Evolutionary conservation across 2,888 invertebrate genomes (phyloP), one percentile per base, ranked within the genome.

Genomic region (Diogma glabrata): DNA sequence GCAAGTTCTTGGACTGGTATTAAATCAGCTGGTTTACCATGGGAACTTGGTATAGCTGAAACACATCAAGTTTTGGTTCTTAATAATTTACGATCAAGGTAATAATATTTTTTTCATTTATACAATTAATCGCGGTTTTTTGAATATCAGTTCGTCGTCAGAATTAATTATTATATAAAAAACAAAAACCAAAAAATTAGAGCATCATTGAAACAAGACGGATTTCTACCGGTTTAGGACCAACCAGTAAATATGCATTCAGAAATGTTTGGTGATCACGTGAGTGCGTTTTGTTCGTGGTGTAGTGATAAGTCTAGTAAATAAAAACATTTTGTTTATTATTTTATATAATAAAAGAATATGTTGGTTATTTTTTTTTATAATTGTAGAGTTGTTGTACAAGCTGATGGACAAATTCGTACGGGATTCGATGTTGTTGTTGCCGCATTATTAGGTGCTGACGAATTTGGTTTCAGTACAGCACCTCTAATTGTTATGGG

Each of bases 1-100:
- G 99, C 97, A 45, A 92, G 92, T 64, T 93, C 93, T 52, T 97
- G 97, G 97, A 99, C 97, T 0, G 97, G 97, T 59, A 97, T 99
- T 65, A 99, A 99, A 74, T 81, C 86, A 57, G 97, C 99, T 38
- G 99, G 99, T 46, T 74, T 97, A 55, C 97, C 99, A 0, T 99
- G 97, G 97, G 99, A 99, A 72, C 75, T 99, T 63, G 99, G 99
- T 51, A 79, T 99, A 43, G 91, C 97, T 4, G 99, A 99, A 74
- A 97, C 97, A 4, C 99, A 99, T 72, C 99, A 99, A 73, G 92
- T 93, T 57, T 75, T 96, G 47, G 90, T 92, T 50, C 73, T 95
- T 61, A 96, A 96, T 72, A 90, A 95, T 69, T 76, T 96, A 49
- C 76, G 93, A 55, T 91, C 91, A 30, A 69, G 72, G 72, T 72